These are phyloP conservation scores for Ichneumon xanthorius DNA, from an alignment of 2,888 invertebrate genomes.

Conservation along the genomic window DNA sequence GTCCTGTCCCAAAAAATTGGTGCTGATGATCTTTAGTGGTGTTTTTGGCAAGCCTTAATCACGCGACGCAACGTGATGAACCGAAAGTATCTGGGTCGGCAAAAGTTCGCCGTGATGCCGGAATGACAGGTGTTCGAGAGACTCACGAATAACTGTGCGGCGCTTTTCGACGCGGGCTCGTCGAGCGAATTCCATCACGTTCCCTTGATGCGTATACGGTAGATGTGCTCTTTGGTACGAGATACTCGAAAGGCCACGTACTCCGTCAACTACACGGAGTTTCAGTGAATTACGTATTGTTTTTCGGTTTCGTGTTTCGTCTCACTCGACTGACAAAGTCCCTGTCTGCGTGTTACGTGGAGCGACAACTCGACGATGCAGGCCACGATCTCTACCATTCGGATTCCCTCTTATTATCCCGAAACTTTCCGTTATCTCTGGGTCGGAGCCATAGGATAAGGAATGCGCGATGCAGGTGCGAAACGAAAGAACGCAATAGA, in stretches of 20 bases:
- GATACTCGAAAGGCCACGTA: slow-evolving; percentile 27
- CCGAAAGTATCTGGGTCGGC: background rate
- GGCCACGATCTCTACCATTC: background rate
- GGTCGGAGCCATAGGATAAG: background rate
- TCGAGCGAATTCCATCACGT: slow-evolving; percentile 46
- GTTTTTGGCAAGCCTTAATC: background rate
- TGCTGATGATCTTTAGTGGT: background rate
- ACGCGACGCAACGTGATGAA: background rate
- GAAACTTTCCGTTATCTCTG: slow-evolving; percentile 22
- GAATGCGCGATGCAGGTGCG: background rate
- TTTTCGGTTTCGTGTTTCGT: slow-evolving; percentile 10
- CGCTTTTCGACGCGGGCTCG: slow-evolving; percentile 35
- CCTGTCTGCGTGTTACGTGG: background rate
- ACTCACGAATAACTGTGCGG: slow-evolving; percentile 25
- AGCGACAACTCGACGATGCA: background rate
- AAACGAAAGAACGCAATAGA: slow-evolving; percentile 1
- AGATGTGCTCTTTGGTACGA: slow-evolving; percentile 23
- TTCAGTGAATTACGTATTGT: slow-evolving; percentile 20
- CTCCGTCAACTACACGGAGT: background rate
- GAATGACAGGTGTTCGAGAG: slow-evolving; percentile 15
- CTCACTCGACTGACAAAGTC: background rate
- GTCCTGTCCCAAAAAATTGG: background rate
- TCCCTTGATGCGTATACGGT: slow-evolving; percentile 18
- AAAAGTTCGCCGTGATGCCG: background rate
- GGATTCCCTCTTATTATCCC: background rate